Percentiles rank a stretch among this genome's conserved stretches.
Evolutionary conservation across 2,113 vertebrate genomes (phyloP).

Genomic region (Turdus rufiventris): DNA sequence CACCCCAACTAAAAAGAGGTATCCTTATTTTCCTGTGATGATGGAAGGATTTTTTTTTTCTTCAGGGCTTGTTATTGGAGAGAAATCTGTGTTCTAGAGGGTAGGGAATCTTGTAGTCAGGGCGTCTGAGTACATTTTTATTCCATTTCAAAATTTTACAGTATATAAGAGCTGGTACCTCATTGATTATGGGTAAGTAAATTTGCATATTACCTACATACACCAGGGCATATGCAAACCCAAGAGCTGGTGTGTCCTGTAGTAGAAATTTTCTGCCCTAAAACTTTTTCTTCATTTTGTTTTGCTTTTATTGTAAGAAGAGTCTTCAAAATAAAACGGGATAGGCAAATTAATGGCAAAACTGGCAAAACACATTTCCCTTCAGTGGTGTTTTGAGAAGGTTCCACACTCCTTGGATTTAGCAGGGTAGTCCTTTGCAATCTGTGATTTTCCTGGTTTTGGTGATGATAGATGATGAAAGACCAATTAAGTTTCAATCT

Average conservation of each 20-base stretch:
- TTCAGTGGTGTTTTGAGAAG: background rate
- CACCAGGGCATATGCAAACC: background rate
- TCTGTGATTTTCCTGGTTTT: background rate
- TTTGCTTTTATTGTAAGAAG: background rate
- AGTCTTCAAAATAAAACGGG: background rate
- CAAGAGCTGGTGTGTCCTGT: background rate
- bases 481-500: background rate
- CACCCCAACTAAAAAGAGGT: background rate
- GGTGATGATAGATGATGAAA: background rate
- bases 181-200: fast-evolving
- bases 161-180: background rate
- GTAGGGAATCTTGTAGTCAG: background rate
- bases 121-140: background rate
- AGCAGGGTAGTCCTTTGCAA: background rate
- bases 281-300: background rate
- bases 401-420: background rate
- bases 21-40: background rate
- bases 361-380: background rate
- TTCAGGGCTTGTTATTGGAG: background rate
- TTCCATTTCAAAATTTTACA: background rate
- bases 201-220: background rate
- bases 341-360: background rate
- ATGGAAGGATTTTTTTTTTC: background rate
- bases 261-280: background rate
- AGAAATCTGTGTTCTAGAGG: background rate